Percentiles rank a stretch among this genome's conserved stretches.
Conservation (phyloP, 2,888 invertebrate genomes). For the Synergus japonicus region DNA sequence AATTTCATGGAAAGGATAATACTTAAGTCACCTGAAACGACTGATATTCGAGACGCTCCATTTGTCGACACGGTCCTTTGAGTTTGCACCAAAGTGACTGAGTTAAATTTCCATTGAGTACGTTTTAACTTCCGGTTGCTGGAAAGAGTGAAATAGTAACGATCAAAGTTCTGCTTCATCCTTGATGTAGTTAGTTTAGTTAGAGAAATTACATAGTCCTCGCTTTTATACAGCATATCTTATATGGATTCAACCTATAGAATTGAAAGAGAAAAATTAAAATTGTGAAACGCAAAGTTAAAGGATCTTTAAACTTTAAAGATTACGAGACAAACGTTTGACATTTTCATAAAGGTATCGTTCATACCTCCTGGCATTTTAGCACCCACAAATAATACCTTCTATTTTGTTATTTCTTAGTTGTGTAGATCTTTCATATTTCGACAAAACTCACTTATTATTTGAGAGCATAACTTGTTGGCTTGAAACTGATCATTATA, state of each 20-base stretch:
- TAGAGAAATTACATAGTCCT: background rate
- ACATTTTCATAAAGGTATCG: background rate
- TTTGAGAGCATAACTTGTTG: background rate
- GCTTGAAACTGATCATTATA: background rate
- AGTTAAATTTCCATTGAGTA: conserved; percentile 56
- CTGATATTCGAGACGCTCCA: conserved; percentile 50
- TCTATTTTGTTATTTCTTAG: too few species aligned
- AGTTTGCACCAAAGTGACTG: conserved; percentile 53
- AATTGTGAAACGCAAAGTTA: background rate
- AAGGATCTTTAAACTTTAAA: background rate
- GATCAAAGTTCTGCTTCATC: background rate
- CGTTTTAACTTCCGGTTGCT: conserved; percentile 51
- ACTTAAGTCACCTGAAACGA: conserved; percentile 1
- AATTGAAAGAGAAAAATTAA: background rate
- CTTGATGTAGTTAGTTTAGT: background rate
- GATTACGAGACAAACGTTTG: background rate
- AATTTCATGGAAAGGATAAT: background rate
- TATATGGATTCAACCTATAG: background rate
- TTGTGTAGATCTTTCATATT: too few species aligned
- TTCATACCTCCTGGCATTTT: background rate
- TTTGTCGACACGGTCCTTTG: conserved; percentile 57
- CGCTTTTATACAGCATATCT: background rate
- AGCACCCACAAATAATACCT: background rate
- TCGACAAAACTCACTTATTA: too few species aligned
- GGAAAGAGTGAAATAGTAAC: background rate